Conservation (phyloP, 1,140 invertebrate genomes). For the Sarcophaga peregrina region DNA sequence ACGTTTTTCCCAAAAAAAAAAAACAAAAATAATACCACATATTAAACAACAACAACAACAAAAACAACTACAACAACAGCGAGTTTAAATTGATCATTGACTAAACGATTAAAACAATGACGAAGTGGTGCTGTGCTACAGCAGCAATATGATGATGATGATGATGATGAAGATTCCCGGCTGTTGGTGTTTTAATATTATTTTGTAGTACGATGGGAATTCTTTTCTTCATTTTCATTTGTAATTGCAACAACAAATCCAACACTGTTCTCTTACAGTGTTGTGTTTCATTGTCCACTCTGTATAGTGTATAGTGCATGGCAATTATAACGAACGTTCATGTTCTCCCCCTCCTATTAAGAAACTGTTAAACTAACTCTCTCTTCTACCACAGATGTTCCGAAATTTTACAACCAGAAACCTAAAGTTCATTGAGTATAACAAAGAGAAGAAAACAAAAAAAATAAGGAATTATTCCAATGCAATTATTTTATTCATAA, state of each 20-base stretch:
- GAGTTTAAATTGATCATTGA: slow-evolving; percentile 9
- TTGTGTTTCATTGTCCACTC: neutral
- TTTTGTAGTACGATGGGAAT: neutral
- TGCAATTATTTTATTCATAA: slow-evolving; percentile 20
- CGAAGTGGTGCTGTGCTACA: neutral
- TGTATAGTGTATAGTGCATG: neutral
- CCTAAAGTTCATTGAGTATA: neutral
- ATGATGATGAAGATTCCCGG: neutral
- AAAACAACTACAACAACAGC: neutral
- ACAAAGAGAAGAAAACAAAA: neutral
- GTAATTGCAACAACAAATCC: neutral
- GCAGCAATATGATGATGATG: neutral
- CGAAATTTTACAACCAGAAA: neutral
- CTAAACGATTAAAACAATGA: slow-evolving; percentile 24
- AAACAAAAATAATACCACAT: neutral
- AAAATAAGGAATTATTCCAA: neutral
- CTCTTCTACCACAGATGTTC: slow-evolving; percentile 32
- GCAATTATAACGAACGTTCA: slow-evolving; percentile 27
- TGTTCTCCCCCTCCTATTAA: neutral
- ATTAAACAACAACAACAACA: neutral
- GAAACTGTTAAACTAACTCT: slow-evolving; percentile 20
- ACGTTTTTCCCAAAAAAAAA: neutral
- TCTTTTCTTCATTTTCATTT: neutral
- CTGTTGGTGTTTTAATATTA: neutral
- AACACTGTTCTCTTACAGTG: neutral